These are phyloP conservation scores for Armadillidium nasatum DNA, from an alignment of 1,140 invertebrate genomes.

Conservation along the genomic window DNA sequence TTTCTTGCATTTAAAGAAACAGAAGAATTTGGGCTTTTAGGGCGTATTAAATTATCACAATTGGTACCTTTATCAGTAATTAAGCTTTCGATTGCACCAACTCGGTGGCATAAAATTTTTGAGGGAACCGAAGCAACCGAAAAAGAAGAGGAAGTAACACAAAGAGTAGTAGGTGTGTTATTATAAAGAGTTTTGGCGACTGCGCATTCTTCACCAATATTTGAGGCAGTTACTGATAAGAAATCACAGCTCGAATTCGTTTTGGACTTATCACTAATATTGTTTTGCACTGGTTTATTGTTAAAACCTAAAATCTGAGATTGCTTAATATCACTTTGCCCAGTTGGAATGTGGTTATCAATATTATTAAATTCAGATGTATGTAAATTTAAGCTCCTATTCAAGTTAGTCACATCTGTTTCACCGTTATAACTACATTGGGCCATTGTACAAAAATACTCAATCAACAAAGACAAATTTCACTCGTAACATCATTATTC, in stretches of 20 bases:
- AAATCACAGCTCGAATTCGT: slow-evolving; percentile 1
- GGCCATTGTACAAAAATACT: neutral
- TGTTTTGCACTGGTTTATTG: neutral
- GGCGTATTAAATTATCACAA: neutral
- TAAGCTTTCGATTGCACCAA: neutral
- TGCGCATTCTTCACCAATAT: neutral
- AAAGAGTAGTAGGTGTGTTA: neutral
- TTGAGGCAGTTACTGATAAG: neutral
- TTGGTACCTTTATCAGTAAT: neutral
- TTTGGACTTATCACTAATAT: neutral
- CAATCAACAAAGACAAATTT: neutral
- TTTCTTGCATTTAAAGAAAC: neutral
- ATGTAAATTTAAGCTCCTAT: neutral
- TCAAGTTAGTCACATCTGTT: neutral
- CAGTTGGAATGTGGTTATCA: neutral
- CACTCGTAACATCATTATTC: neutral
- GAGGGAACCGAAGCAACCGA: neutral
- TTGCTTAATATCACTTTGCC: neutral
- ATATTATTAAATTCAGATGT: neutral
- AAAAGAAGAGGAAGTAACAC: neutral
- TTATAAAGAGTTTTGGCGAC: neutral
- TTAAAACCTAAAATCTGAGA: neutral
- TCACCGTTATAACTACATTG: neutral
- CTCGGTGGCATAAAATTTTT: neutral
- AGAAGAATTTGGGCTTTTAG: neutral